Percentiles rank a stretch among this genome's conserved stretches.
phyloP scores from a whole-genome alignment of 1,140 invertebrate genomes.

The Brachionus rubens region DNA sequence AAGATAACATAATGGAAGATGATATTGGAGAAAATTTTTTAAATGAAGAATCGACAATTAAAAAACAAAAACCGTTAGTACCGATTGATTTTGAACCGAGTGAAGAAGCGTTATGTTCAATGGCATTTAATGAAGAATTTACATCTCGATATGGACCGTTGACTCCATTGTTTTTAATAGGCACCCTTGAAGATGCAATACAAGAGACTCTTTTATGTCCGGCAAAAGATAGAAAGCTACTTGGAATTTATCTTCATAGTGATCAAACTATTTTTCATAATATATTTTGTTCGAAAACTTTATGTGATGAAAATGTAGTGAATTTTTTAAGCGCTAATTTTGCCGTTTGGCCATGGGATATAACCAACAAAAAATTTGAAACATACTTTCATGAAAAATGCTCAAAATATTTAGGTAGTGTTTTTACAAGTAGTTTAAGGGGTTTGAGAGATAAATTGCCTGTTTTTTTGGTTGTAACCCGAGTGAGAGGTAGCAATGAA shows the following conservation, averaged over 20 bases:
- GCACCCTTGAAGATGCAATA: conserved; percentile 34
- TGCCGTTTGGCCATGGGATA: conserved; percentile 89
- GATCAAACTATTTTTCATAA: conserved; percentile 86
- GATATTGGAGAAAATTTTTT: conserved; percentile 38
- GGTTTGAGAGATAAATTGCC: not conserved
- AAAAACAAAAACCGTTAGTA: conserved; percentile 14
- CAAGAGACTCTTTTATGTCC: conserved; percentile 27
- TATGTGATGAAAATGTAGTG: conserved; percentile 82
- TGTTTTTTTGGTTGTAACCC: conserved; percentile 23
- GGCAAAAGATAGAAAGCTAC: conserved; percentile 67
- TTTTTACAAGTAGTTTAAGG: conserved; percentile 9
- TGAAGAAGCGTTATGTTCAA: conserved; percentile 3
- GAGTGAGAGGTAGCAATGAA: conserved; percentile 35
- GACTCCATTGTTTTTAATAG: conserved; percentile 34
- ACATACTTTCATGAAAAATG: conserved; percentile 6
- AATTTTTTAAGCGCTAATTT: conserved; percentile 81
- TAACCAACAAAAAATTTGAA: conserved; percentile 68
- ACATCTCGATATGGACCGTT: conserved; percentile 2
- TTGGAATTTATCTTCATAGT: conserved; percentile 89
- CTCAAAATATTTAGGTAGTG: conserved; percentile 20
- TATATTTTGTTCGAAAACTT: conserved; percentile 88
- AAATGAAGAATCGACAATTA: not conserved
- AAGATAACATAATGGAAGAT: conserved; percentile 8
- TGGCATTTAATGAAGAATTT: conserved; percentile 7
- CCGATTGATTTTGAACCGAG: not conserved